phyloP scores from a whole-genome alignment of 2,888 invertebrate species.

The Nysson spinosus region DNA sequence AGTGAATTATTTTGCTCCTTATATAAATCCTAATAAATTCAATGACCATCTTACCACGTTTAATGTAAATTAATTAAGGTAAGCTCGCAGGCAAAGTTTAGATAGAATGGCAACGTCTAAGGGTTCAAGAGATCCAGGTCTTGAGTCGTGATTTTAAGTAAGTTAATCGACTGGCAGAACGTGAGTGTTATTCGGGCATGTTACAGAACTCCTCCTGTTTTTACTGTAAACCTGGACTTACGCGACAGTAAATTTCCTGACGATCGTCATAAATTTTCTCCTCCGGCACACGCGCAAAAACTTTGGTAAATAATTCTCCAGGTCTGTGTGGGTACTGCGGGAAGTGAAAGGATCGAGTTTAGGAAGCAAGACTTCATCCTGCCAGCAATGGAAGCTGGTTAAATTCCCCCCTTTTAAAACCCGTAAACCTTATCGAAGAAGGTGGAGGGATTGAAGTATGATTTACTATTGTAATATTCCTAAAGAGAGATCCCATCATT shows the following conservation, averaged over 20 bases:
- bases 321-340: not conserved
- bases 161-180: constrained; percentile 6
- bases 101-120: too few species aligned
- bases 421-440: not conserved
- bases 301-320: constrained; percentile 38
- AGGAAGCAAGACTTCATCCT: constrained; percentile 11
- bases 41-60: too few species aligned
- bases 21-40: too few species aligned
- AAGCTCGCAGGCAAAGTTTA: too few species aligned
- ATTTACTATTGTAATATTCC: constrained; percentile 2
- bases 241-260: constrained; percentile 26
- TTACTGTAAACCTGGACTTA: constrained; percentile 27
- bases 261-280: constrained; percentile 32
- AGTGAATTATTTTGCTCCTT: too few species aligned
- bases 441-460: not conserved
- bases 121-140: too few species aligned
- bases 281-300: constrained; percentile 18
- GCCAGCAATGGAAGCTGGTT: not conserved
- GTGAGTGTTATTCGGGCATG: not conserved
- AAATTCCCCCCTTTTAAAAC: constrained; percentile 4
- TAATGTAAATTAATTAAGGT: too few species aligned
- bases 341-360: constrained; percentile 13
- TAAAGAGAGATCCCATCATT: not conserved
- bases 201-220: constrained; percentile 10
- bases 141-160: not conserved